Percentiles rank a stretch among this genome's conserved stretches.
Conservation (phyloP, 2,797 vertebrate species). For the Pangasius krempfi region DNA sequence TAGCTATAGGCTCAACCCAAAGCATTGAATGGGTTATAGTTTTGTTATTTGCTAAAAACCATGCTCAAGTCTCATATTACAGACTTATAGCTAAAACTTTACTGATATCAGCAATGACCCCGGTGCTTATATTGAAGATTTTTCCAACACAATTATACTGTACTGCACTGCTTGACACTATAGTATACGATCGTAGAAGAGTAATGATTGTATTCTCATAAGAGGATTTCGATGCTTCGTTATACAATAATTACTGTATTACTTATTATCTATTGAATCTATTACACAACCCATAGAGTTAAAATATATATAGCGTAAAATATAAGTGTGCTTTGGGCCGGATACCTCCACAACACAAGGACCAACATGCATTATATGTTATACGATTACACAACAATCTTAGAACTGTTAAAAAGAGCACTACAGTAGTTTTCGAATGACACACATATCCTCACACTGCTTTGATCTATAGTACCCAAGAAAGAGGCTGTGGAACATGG, state of each 20-base stretch:
- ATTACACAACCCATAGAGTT: too few species aligned
- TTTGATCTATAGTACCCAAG: not conserved
- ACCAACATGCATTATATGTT: not conserved
- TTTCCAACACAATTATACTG: not conserved
- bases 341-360: not conserved
- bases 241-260: too few species aligned
- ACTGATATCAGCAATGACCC: too few species aligned
- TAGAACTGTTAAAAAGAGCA: not conserved
- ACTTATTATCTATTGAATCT: too few species aligned
- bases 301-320: not conserved
- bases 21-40: too few species aligned
- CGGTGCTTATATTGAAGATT: not conserved
- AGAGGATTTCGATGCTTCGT: too few species aligned
- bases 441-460: not conserved
- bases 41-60: not conserved
- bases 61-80: not conserved
- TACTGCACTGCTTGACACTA: not conserved
- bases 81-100: too few species aligned
- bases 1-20: too few species aligned
- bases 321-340: not conserved
- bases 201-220: not conserved
- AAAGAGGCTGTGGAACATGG: not conserved
- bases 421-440: not conserved
- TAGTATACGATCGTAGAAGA: not conserved
- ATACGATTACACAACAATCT: not conserved